These are phyloP conservation scores for Pseudocheirus occidentalis DNA, from an alignment of 2,797 vertebrate genomes.

Conservation along the genomic window DNA sequence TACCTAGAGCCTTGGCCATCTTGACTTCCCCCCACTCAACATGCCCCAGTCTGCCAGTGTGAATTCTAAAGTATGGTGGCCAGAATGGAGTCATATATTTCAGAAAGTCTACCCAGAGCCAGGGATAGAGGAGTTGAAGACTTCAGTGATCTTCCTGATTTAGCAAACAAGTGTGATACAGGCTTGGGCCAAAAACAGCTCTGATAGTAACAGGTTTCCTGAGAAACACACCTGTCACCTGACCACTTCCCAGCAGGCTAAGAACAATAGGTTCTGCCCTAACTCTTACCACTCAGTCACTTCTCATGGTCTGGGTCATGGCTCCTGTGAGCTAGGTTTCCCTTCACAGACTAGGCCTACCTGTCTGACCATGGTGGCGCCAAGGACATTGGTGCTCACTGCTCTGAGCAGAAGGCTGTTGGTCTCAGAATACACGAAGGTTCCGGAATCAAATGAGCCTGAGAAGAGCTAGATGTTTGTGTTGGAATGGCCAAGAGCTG, in stretches of 20 bases:
- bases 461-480: background rate
- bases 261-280: background rate
- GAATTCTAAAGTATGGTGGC: background rate
- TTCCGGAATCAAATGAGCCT: background rate
- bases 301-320: background rate
- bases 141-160: background rate
- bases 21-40: background rate
- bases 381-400: background rate
- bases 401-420: background rate
- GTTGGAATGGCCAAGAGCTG: background rate
- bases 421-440: background rate
- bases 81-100: background rate
- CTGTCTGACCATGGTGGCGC: background rate
- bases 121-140: background rate
- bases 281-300: background rate
- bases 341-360: background rate
- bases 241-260: background rate
- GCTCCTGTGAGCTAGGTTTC: background rate
- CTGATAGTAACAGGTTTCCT: background rate
- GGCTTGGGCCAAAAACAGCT: background rate
- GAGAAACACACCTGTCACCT: background rate
- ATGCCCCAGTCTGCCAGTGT: background rate
- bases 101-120: background rate
- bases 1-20: background rate
- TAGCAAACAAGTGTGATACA: background rate